These are phyloP conservation scores for Hippoglossus stenolepis DNA, from an alignment of 2,113 vertebrate genomes.

Conservation along the genomic window DNA sequence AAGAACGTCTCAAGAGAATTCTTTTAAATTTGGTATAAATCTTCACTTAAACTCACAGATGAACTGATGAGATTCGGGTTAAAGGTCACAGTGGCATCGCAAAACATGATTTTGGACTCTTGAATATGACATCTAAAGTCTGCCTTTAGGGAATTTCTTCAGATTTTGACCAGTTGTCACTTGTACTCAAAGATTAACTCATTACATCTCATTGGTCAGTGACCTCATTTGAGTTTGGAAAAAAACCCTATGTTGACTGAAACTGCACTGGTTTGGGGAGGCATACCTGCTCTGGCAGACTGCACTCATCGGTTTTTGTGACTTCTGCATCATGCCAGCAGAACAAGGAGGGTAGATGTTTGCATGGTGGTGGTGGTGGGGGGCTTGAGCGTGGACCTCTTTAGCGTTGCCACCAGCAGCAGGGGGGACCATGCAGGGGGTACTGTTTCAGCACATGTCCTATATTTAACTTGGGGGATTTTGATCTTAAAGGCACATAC, in stretches of 20 bases:
- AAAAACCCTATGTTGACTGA: too few relatives aligned
- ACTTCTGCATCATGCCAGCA: conserved; percentile 40
- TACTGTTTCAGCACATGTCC: conserved; percentile 72
- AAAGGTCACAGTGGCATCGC: too few relatives aligned
- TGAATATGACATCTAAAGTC: too few relatives aligned
- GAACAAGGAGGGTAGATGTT: conserved; percentile 6
- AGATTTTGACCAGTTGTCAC: too few relatives aligned
- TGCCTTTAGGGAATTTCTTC: too few relatives aligned
- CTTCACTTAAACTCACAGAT: not conserved
- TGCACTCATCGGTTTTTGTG: conserved; percentile 42
- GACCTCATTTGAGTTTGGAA: too few relatives aligned
- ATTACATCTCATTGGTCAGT: too few relatives aligned
- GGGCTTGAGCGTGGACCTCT: not conserved
- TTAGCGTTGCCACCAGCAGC: conserved; percentile 52
- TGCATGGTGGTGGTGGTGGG: not conserved
- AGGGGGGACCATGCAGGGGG: not conserved
- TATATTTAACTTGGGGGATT: conserved; percentile 81
- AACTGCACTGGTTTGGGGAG: too few relatives aligned
- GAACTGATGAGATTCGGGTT: too few relatives aligned
- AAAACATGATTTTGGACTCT: too few relatives aligned
- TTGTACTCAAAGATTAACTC: too few relatives aligned
- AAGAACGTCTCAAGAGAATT: too few relatives aligned
- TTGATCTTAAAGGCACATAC: conserved; percentile 74
- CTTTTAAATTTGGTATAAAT: not conserved
- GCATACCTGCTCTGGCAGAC: not conserved